A percentile compares a stretch with the other conserved stretches of the same genome.
Evolutionary conservation across 2,888 invertebrate genomes (phyloP).

Genomic region (Chrysina gloriosa): DNA sequence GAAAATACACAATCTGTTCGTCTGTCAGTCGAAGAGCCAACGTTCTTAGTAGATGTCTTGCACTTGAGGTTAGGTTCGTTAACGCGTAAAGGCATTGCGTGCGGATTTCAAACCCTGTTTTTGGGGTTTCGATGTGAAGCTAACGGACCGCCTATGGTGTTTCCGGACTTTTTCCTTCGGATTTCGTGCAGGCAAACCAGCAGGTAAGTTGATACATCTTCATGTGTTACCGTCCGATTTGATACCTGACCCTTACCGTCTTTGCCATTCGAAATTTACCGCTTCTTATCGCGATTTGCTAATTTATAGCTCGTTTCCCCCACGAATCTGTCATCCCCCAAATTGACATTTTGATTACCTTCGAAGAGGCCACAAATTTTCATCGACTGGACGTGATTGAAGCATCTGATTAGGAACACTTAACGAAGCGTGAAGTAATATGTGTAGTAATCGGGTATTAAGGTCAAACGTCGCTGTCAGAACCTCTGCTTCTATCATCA

Average conservation of each 20-base stretch:
- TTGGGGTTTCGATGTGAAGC: not conserved
- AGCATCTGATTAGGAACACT: not conserved
- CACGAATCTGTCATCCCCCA: too few relatives aligned
- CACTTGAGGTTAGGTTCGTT: slow-evolving; percentile 35
- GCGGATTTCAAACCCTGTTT: slow-evolving; percentile 4
- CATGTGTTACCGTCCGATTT: too few relatives aligned
- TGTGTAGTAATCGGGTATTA: not conserved
- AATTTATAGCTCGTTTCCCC: too few relatives aligned
- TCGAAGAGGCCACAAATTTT: too few relatives aligned
- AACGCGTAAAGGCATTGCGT: not conserved
- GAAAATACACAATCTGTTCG: slow-evolving; percentile 12
- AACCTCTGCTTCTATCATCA: not conserved
- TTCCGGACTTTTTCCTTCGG: slow-evolving; percentile 29
- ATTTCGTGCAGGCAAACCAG: not conserved
- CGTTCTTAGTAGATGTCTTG: slow-evolving; percentile 20
- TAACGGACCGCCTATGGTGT: slow-evolving; percentile 12
- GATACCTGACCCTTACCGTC: too few relatives aligned
- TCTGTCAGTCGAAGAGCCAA: slow-evolving; percentile 25
- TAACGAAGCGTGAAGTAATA: not conserved
- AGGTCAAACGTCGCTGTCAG: not conserved
- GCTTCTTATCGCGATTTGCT: too few relatives aligned
- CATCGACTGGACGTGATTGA: not conserved
- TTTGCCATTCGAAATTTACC: too few relatives aligned
- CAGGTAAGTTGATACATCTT: not conserved
- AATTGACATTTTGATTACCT: too few relatives aligned